Evolutionary conservation across 2,888 invertebrate species (phyloP), one percentile per base, ranked within the genome.

Genomic region (Lasioglossum figueresi): DNA sequence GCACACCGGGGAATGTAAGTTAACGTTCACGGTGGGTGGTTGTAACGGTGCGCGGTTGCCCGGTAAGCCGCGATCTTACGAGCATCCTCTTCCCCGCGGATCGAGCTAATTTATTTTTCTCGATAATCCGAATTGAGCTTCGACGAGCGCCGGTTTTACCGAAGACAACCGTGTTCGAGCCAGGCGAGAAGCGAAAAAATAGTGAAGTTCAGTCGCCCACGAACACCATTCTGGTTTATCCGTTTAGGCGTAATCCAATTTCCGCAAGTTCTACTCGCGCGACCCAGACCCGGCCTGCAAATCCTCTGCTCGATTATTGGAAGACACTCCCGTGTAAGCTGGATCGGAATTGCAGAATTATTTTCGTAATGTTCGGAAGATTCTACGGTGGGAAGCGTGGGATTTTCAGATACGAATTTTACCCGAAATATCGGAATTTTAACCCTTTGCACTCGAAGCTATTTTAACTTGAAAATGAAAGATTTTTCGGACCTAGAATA

Each of bases 11-110:
- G 63, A 79, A 80, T 56, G 56, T 72, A 70, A 73, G 70, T 63
- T 63, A 37, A 82, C 72, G 45, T 48, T 77, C 82, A 66, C 82
- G 70, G 85, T 85, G 82, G 86, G 82, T 85, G 86, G 82, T 66
- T 79, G 48, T 82, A 85, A 85, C 77, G 85, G 86, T 75, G 77
- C 73, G 43, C 27, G 37, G 8, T 52, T 52, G 59, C 23, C 56
- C 74, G 76, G 37, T 76, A 63, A 66, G 74, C 78, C 40, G 31
- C 72, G 63, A 84, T 59, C 80, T 75, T 78, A 84, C 71, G 83
- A 82, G 16, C 43, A 27, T 34, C 48, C 68, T 43, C 72, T 8
- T 37, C 34, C 4, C 2, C 34, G 34, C 31, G 66, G 34, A 40
- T 75, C 34, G 14, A 14, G 23, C 31, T 45, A 66, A 66, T 66